phyloP scores from a whole-genome alignment of 2,113 vertebrate species.

The Pelodiscus sinensis region DNA sequence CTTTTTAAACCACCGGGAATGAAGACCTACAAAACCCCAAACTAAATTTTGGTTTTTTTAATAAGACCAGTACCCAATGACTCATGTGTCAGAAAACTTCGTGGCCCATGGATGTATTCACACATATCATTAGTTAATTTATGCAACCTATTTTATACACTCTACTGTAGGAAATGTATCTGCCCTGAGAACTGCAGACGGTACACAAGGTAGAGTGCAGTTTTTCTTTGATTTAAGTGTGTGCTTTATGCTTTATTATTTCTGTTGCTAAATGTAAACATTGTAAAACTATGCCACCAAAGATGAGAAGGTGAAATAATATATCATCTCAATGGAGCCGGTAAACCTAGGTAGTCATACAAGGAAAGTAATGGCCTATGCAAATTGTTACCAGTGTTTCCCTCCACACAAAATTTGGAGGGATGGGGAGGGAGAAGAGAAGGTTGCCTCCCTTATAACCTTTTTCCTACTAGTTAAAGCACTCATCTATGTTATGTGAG shows the following conservation, averaged over 20 bases:
- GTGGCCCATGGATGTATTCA: not conserved
- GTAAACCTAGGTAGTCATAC: not conserved
- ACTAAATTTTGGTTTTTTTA: not conserved
- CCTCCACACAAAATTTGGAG: no score
- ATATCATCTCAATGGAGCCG: not conserved
- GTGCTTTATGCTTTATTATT: not conserved
- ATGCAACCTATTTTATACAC: not conserved
- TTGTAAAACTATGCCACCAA: not conserved
- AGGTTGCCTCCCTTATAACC: not conserved
- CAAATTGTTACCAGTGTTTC: not conserved
- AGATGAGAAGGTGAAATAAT: not conserved
- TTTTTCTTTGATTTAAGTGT: not conserved
- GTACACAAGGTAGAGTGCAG: not conserved
- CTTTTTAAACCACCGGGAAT: not conserved
- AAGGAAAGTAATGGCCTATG: not conserved
- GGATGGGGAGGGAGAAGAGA: no score
- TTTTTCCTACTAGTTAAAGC: no score
- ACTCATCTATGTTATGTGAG: no score
- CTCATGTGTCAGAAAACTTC: not conserved
- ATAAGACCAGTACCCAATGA: not conserved
- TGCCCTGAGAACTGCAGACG: not conserved
- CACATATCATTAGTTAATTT: not conserved
- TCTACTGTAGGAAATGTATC: not conserved
- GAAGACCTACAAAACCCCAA: not conserved
- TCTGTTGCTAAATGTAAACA: not conserved